phyloP scores from a whole-genome alignment of 1,140 invertebrate species.

The Harlomillsia oculata region DNA sequence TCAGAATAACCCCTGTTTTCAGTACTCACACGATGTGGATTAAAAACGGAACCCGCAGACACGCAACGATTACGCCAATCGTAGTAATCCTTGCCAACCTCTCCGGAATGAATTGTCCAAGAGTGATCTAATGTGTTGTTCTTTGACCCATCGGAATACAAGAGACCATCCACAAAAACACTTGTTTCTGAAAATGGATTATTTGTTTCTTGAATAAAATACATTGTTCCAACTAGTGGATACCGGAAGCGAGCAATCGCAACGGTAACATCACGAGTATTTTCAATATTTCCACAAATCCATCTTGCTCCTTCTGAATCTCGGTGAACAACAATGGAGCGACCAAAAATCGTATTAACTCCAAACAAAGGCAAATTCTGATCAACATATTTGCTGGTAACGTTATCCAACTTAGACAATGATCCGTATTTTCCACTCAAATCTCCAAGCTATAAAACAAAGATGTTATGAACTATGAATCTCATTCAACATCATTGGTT shows the following conservation, averaged over 20 bases:
- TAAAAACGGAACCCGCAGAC: constrained; percentile 65
- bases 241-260: constrained; percentile 52
- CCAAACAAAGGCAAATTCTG: constrained; percentile 77
- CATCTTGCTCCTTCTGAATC: constrained; percentile 39
- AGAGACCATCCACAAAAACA: constrained; percentile 54
- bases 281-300: constrained; percentile 48
- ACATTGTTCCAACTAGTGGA: constrained; percentile 74
- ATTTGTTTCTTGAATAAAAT: constrained; percentile 71
- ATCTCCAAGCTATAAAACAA: constrained; percentile 55
- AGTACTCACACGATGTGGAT: constrained; percentile 61
- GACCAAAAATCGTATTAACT: constrained; percentile 61
- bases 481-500: neutral
- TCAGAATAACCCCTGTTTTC: constrained; percentile 36
- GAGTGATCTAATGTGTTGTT: constrained; percentile 66
- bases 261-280: constrained; percentile 36
- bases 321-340: constrained; percentile 67
- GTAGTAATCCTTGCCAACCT: constrained; percentile 73
- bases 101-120: constrained; percentile 53
- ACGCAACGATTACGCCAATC: constrained; percentile 77
- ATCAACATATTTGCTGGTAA: constrained; percentile 53
- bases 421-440: constrained; percentile 69
- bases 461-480: neutral
- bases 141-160: constrained; percentile 74
- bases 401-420: constrained; percentile 37
- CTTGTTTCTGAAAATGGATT: constrained; percentile 72